A percentile compares a stretch with the other conserved stretches of the same genome.
phyloP scores from a whole-genome alignment of 1,140 invertebrate species.

The Drosophila asahinai region DNA sequence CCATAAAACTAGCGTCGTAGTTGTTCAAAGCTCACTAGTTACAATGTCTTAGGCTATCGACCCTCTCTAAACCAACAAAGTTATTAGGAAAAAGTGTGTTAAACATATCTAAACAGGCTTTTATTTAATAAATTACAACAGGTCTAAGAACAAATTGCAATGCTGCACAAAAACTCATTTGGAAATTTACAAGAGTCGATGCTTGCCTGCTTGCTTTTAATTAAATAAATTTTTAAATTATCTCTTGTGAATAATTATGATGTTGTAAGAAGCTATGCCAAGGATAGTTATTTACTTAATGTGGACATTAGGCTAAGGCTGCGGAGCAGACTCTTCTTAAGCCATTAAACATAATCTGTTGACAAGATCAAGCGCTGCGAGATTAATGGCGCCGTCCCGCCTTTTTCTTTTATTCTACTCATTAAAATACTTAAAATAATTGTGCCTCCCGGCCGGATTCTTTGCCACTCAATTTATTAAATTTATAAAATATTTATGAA shows the following conservation, averaged over 20 bases:
- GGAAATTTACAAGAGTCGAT: neutral
- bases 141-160: neutral
- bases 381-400: slow-evolving; percentile 4
- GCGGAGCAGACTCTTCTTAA: neutral
- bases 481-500: slow-evolving; percentile 53
- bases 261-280: slow-evolving; percentile 8
- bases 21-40: neutral
- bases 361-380: slow-evolving; percentile 25
- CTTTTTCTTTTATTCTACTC: slow-evolving; percentile 17
- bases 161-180: neutral
- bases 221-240: slow-evolving; percentile 17
- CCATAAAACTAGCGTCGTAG: neutral
- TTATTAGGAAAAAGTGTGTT: neutral
- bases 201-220: slow-evolving; percentile 1
- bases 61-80: neutral
- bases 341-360: slow-evolving; percentile 29
- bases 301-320: slow-evolving; percentile 3
- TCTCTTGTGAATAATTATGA: slow-evolving; percentile 12
- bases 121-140: too few species aligned
- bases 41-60: neutral
- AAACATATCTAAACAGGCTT: too few species aligned
- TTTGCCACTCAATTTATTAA: slow-evolving; percentile 55
- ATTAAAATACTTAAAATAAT: slow-evolving; percentile 35
- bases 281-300: slow-evolving; percentile 19
- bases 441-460: slow-evolving; percentile 15